Evolutionary conservation across 2,113 vertebrate genomes (phyloP).

Genomic region (Daboia siamensis): DNA sequence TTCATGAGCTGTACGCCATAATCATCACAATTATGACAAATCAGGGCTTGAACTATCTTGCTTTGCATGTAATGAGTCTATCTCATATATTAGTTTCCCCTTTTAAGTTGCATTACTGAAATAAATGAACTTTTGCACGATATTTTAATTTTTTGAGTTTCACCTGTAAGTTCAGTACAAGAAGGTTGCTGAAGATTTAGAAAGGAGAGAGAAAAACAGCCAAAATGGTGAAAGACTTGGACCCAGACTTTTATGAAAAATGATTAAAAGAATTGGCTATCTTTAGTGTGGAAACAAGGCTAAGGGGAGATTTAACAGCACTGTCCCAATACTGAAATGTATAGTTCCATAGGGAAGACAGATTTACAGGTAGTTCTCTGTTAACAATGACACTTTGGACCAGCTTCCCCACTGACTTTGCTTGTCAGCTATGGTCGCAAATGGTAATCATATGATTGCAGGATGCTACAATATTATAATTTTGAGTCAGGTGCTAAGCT

Average conservation of each 20-base stretch:
- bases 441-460: background rate
- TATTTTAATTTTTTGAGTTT: too few relatives aligned
- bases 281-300: background rate
- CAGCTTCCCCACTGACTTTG: background rate
- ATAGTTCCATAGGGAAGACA: background rate
- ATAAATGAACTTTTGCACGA: too few relatives aligned
- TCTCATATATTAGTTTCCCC: too few relatives aligned
- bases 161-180: background rate
- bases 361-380: background rate
- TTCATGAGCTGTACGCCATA: too few relatives aligned
- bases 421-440: background rate
- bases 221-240: background rate
- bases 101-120: too few relatives aligned
- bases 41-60: too few relatives aligned
- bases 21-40: too few relatives aligned
- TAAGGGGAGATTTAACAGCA: background rate
- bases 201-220: background rate
- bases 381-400: background rate
- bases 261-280: background rate
- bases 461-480: too few relatives aligned
- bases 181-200: background rate
- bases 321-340: background rate
- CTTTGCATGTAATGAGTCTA: too few relatives aligned
- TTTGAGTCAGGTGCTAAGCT: too few relatives aligned
- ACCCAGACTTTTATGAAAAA: background rate